A percentile compares a stretch with the other conserved stretches of the same genome.
Conservation (phyloP, 2,113 vertebrate genomes). For the Corvus cornix region DNA sequence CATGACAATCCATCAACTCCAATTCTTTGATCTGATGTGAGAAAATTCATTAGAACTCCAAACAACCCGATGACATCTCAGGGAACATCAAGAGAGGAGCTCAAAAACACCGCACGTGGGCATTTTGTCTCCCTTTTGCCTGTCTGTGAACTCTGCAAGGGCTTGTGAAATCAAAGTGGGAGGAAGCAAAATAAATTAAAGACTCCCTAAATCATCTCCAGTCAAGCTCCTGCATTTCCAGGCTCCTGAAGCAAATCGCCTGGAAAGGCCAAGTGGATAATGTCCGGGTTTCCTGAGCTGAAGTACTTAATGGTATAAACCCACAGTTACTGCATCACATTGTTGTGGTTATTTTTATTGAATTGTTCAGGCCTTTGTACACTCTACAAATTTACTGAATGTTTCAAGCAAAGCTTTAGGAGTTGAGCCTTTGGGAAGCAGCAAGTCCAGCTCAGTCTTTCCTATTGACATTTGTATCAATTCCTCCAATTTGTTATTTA, state of each 20-base stretch:
- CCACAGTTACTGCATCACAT: background rate
- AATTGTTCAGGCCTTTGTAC: background rate
- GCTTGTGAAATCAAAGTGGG: background rate
- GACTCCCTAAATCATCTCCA: background rate
- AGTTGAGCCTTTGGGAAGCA: background rate
- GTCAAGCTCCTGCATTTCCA: background rate
- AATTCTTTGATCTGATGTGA: conserved; percentile 28
- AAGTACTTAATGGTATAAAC: background rate
- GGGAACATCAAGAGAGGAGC: conserved; percentile 19
- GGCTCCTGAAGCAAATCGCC: background rate
- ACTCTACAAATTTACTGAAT: background rate
- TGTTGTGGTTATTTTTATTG: background rate
- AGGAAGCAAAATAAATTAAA: background rate
- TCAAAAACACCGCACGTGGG: background rate
- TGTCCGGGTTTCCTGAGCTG: background rate
- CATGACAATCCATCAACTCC: background rate
- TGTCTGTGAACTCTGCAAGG: background rate
- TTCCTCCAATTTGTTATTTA: background rate
- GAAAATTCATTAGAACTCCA: conserved; percentile 47
- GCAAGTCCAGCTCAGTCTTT: background rate
- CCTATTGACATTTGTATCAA: background rate
- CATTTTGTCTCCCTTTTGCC: background rate
- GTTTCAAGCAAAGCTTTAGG: background rate
- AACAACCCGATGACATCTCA: background rate
- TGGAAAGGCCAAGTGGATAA: background rate